Base-by-base conservation (phyloP, 2,888 invertebrate genomes). In the Pyrocoelia pectoralis region DNA sequence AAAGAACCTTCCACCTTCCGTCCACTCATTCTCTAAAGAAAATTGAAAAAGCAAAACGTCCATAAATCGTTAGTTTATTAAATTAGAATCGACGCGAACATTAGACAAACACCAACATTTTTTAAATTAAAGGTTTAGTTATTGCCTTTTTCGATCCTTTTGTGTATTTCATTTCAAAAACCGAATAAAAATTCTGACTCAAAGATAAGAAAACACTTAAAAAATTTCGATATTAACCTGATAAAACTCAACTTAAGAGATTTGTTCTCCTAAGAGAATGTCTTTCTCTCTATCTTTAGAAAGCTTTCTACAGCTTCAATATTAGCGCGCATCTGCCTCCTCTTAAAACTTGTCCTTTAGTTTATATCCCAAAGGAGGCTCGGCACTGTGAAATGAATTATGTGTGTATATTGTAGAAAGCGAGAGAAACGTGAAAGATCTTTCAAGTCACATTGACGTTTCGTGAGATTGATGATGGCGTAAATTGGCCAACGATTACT, bases 261-360 rank as follows among this genome's bases (percentile, higher is more conserved):
- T 38, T 50, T 38, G 28, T 57, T 33, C 15, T 50, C 41, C 50
- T 41, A 57, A 40, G 40, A 50, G 50, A 43, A 57, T 50, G 41
- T 24, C 38, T 58, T 51, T 58, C 43, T 17, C 53, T 60, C 38
- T 17, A 33, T 53, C 50, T 38, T 10, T 18, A 43, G 51, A 49
- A 41, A 52, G 43, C 60, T 61, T 40, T 61, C 56, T 38, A 51
- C 61, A 56, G 61, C 56, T 56, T 56, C 52, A 46, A 28, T 52
- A 56, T 56, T 56, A 24, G 41, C 48, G 43, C 52, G 43, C 52
- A 51, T 61, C 48, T 56, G 48, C 56, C n/a, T 56, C 43, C 51
- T 55, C 49, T 50, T 8, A 55, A 61, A 52, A 56, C 46, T 52
- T 56, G 56, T 51, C 56, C 56, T 61, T 33, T 61, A 56, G 56